These are phyloP conservation scores for Scrobipalpa atriplicella DNA, from an alignment of 2,888 invertebrate species.

Conservation along the genomic window DNA sequence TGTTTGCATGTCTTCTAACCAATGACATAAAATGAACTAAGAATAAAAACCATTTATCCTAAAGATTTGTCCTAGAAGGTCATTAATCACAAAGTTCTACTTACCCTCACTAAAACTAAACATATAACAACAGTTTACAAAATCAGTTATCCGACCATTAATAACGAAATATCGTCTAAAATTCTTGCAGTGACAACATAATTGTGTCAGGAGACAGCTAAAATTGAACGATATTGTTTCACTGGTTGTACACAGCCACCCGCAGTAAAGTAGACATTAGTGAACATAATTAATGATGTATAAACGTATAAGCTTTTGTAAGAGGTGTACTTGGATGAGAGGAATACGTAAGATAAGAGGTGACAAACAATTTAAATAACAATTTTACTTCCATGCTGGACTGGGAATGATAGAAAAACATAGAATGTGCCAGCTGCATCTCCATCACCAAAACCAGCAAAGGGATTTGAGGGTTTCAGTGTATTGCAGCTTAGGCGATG, in stretches of 20 bases:
- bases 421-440: no score
- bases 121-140: neutral
- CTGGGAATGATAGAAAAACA: no score
- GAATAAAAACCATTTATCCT: neutral
- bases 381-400: no score
- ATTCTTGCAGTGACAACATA: slow-evolving; percentile 16
- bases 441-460: no score
- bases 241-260: slow-evolving; percentile 13
- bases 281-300: slow-evolving; percentile 52
- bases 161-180: neutral
- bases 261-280: slow-evolving; percentile 35
- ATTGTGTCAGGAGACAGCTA: slow-evolving; percentile 5
- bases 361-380: no score
- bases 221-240: slow-evolving; percentile 6
- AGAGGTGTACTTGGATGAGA: slow-evolving; percentile 51
- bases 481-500: no score
- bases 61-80: neutral
- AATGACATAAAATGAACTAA: no score
- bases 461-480: no score
- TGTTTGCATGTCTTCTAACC: no score
- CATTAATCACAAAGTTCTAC: neutral
- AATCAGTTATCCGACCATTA: neutral
- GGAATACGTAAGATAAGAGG: neutral
- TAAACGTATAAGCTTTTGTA: slow-evolving; percentile 56
- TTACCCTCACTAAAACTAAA: neutral